Evolutionary conservation across 53 echinoderm and acorn worm genomes (phyloP), one percentile per base, ranked within the genome.

Genomic region (Crossaster papposus): DNA sequence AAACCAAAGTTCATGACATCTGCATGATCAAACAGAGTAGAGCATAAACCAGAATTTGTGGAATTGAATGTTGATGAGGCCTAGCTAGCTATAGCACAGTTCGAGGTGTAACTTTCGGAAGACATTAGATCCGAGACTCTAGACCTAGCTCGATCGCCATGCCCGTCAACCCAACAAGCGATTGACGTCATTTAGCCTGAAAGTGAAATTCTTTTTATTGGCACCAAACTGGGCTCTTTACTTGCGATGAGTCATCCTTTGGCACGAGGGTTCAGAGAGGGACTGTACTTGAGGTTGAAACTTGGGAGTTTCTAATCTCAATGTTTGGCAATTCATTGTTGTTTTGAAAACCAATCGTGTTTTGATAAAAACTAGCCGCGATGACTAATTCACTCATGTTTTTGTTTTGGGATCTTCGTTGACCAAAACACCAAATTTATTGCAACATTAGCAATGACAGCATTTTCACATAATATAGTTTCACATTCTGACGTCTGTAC

Each of bases 151-250:
- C 0, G 64, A 10, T 30, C 31, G 36, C 35, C 22, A 13, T 35
- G 14, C 34, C 28, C 9, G 35, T 74, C 35, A 74, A 35, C 34
- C 44, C 44, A 71, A 30, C 13, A 33, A 32, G 15, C 75, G 51
- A 50, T 79, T 79, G 79, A 79, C 79, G 79, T 79, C 79, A 79
- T 36, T 74, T 36, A 30, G 52, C 79, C 79, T 14, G 79, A 79
- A 79, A 79, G 35, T 79, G 79, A 79, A 79, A 79, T 51, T 7
- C 13, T 36, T 74, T 0, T 14, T 32, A 14, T 5, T 74, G 34
- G 28, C 24, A n/a, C 68, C n/a, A n/a, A 68, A 68, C 22, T 0
- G 58, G 22, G 7, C 58, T 58, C 58, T 58, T 2, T 20, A 58
- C 68, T 28, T 68, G 68, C 2, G 18, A 74, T 74, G 75, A 74